These are phyloP conservation scores for Crotalus helleri DNA, from an alignment of 2,113 vertebrate genomes.

Conservation along the genomic window DNA sequence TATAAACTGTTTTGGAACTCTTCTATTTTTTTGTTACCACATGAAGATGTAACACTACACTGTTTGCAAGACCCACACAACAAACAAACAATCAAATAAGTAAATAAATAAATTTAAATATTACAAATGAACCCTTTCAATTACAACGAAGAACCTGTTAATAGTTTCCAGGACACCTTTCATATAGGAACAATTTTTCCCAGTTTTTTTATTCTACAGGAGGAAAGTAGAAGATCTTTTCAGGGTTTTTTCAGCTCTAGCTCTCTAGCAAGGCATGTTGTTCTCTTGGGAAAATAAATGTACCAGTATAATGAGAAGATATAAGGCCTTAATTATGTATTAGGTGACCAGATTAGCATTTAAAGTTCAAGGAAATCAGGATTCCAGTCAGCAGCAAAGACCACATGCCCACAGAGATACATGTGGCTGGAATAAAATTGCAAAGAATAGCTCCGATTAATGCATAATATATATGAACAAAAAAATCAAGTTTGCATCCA, in stretches of 20 bases:
- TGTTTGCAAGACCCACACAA: neutral
- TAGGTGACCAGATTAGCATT: neutral
- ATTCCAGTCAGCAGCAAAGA: neutral
- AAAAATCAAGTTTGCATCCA: neutral
- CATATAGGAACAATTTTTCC: neutral
- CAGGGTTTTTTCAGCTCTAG: neutral
- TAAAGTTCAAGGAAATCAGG: neutral
- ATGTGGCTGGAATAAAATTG: neutral
- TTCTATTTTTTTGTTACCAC: neutral
- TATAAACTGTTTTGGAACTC: neutral
- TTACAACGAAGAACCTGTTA: neutral
- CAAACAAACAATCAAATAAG: neutral
- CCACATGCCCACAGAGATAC: neutral
- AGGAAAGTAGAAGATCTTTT: neutral
- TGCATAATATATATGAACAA: neutral
- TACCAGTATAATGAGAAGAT: neutral
- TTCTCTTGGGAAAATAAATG: neutral
- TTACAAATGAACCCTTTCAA: neutral
- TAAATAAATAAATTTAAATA: neutral
- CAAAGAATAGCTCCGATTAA: neutral
- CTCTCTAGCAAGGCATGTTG: neutral
- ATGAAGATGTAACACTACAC: neutral
- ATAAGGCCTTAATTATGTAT: neutral
- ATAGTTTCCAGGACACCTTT: neutral
- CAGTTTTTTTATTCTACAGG: neutral